Conservation (phyloP, 2,888 invertebrate genomes). For the Pseudococcus jackbeardsleyi region DNA sequence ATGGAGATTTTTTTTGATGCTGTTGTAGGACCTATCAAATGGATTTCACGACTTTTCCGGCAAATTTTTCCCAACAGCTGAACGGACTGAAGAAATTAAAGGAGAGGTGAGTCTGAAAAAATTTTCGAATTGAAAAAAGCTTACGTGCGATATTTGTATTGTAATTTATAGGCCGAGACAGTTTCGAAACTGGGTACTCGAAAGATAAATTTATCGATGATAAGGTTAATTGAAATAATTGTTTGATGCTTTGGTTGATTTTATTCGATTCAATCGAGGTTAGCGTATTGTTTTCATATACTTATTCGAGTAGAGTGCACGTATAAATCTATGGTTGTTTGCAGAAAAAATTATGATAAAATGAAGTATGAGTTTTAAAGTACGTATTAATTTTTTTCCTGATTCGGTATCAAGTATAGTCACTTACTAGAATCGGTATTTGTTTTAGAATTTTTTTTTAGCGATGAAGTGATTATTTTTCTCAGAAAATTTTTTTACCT, state of each 20-base stretch:
- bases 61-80: neutral
- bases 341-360: neutral
- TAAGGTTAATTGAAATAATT: neutral
- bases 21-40: neutral
- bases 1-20: neutral
- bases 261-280: slow-evolving; percentile 1
- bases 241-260: neutral
- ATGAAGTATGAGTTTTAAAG: no score
- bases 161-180: no score
- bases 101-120: neutral
- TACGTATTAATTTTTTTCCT: no score
- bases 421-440: no score
- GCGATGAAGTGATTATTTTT: no score
- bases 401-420: no score
- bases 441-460: no score
- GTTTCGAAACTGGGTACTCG: neutral
- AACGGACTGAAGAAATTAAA: neutral
- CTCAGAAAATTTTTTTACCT: no score
- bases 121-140: neutral
- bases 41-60: neutral
- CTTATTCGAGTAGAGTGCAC: neutral
- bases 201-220: slow-evolving; percentile 12
- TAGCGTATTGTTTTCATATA: neutral
- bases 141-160: no score
- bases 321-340: neutral